A percentile compares a stretch with the other conserved stretches of the same genome.
Evolutionary conservation across 2,797 vertebrate genomes (phyloP).

Genomic region (Microhierax caerulescens): DNA sequence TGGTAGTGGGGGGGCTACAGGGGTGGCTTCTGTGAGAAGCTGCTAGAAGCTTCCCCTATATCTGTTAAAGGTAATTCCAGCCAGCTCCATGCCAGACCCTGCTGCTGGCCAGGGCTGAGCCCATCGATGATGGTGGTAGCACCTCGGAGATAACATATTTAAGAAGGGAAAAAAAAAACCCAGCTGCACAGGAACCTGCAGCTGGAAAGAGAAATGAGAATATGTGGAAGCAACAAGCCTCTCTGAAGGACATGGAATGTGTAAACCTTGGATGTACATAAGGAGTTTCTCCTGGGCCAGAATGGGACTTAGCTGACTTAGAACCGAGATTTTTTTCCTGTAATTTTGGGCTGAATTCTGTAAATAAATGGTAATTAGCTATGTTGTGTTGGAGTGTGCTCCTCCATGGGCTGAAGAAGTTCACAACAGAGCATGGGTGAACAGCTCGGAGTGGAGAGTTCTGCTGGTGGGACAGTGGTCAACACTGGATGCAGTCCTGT

Average conservation of each 20-base stretch:
- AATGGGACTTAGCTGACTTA: background rate
- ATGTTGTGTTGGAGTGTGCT: background rate
- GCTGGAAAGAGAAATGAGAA: background rate
- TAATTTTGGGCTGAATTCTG: background rate
- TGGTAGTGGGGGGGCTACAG: too few species aligned
- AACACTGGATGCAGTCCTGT: background rate
- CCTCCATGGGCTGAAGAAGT: background rate
- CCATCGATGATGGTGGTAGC: background rate
- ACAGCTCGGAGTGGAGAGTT: background rate
- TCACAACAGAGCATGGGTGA: background rate
- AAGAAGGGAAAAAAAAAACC: background rate
- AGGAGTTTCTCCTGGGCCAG: background rate
- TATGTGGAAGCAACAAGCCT: background rate
- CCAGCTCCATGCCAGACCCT: too few species aligned
- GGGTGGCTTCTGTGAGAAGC: background rate
- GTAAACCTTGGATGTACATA: background rate
- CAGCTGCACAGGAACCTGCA: background rate
- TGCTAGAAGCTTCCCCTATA: background rate
- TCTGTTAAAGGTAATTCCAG: too few species aligned
- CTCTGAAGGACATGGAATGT: rapidly evolving
- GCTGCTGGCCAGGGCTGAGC: background rate
- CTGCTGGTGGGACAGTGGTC: background rate
- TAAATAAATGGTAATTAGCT: background rate
- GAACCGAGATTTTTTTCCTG: background rate
- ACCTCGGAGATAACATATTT: background rate